These are phyloP conservation scores for Diloba caeruleocephala DNA, from an alignment of 2,888 invertebrate species.

Conservation along the genomic window DNA sequence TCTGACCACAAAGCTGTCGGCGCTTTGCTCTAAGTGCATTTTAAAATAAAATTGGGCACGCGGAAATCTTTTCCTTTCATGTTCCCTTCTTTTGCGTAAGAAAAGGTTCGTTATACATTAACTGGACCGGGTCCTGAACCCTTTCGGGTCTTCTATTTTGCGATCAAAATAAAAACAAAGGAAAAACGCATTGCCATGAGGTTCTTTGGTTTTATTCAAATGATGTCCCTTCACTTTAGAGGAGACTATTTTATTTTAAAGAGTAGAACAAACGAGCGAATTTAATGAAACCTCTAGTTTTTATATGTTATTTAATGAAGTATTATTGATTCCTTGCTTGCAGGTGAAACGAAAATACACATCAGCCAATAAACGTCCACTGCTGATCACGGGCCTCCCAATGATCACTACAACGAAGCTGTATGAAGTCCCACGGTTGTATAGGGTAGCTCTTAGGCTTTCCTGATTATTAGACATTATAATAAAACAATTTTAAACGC, in stretches of 20 bases:
- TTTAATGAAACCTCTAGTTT: too few species aligned
- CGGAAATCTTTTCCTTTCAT: conserved; percentile 45
- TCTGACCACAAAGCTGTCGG: conserved; percentile 32
- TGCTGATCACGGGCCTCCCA: too few species aligned
- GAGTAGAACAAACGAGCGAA: too few species aligned
- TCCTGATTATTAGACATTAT: too few species aligned
- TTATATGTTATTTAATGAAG: too few species aligned
- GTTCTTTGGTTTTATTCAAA: conserved; percentile 21
- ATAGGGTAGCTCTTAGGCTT: too few species aligned
- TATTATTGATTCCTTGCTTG: too few species aligned
- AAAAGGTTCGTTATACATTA: conserved; percentile 51
- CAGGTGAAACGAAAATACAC: too few species aligned
- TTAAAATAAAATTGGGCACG: conserved; percentile 45
- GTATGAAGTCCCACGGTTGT: too few species aligned
- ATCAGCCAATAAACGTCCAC: too few species aligned
- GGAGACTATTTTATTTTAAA: not conserved
- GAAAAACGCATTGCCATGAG: conserved; percentile 22
- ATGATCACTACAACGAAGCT: too few species aligned
- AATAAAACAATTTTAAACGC: too few species aligned
- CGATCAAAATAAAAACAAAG: conserved; percentile 40
- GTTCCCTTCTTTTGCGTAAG: conserved; percentile 43
- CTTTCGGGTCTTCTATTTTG: conserved; percentile 36
- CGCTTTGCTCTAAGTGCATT: conserved; percentile 42
- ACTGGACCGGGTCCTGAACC: conserved; percentile 36
- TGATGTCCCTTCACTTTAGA: conserved; percentile 11